These are phyloP conservation scores for Hesperia comma DNA, from an alignment of 2,888 invertebrate species.

Conservation along the genomic window DNA sequence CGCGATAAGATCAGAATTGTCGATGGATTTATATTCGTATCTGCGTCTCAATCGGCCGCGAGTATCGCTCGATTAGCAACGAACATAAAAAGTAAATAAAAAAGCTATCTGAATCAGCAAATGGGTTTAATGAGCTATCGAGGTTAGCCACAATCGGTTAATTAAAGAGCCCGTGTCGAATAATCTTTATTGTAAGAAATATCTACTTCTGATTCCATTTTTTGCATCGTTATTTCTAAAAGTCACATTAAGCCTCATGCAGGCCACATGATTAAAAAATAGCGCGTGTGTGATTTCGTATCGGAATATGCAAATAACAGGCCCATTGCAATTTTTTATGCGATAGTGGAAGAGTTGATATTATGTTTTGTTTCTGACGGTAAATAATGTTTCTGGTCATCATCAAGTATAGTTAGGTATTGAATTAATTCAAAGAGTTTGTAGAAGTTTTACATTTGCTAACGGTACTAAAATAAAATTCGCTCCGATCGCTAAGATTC, in stretches of 20 bases:
- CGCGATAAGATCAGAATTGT: slow-evolving; percentile 28
- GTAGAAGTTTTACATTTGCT: no score
- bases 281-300: not conserved
- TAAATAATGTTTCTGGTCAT: no score
- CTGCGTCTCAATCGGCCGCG: slow-evolving; percentile 34
- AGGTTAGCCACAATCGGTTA: slow-evolving; percentile 6
- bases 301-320: not conserved
- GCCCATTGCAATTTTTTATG: no score
- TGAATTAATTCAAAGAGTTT: no score
- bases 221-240: not conserved
- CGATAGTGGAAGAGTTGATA: no score
- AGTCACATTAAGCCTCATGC: no score
- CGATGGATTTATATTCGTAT: slow-evolving; percentile 16
- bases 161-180: slow-evolving; percentile 26
- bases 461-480: no score
- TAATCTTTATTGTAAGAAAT: slow-evolving; percentile 15
- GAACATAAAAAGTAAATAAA: slow-evolving; percentile 37
- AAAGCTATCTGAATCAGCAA: slow-evolving; percentile 17
- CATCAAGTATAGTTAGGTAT: no score
- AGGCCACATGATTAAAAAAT: not conserved
- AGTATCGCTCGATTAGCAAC: slow-evolving; percentile 47
- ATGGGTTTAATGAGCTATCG: slow-evolving; percentile 30
- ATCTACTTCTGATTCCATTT: slow-evolving; percentile 4
- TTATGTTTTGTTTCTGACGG: no score
- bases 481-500: no score